Conservation (phyloP, 2,888 invertebrate species). For the Tridacna crocea region DNA sequence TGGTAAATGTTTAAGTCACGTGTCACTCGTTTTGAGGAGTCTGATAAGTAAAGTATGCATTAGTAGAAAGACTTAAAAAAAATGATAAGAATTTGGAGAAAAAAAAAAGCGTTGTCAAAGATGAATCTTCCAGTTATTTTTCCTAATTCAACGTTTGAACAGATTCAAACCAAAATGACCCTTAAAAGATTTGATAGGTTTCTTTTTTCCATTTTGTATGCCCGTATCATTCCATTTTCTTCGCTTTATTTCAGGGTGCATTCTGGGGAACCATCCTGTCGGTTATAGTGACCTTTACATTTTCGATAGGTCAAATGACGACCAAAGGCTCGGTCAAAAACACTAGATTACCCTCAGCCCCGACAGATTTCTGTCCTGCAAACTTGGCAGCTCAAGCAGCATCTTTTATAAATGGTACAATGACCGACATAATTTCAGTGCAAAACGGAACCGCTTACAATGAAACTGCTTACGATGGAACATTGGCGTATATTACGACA, state of each 20-base stretch:
- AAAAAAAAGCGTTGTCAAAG: too few relatives aligned
- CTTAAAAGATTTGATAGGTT: too few relatives aligned
- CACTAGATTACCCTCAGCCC: constrained; percentile 57
- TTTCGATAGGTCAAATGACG: constrained; percentile 56
- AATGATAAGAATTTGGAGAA: too few relatives aligned
- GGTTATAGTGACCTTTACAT: constrained; percentile 43
- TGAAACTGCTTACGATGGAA: constrained; percentile 13
- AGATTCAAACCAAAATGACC: too few relatives aligned
- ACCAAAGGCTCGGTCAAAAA: constrained; percentile 56
- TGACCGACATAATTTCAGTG: constrained; percentile 15
- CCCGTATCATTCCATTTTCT: too few relatives aligned
- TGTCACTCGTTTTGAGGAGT: too few relatives aligned
- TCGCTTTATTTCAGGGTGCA: constrained; percentile 50
- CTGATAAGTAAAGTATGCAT: too few relatives aligned
- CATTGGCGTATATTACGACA: constrained; percentile 15
- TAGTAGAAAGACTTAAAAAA: too few relatives aligned
- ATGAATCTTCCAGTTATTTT: too few relatives aligned
- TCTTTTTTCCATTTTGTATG: too few relatives aligned
- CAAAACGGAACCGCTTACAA: neutral
- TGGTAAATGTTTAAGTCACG: too few relatives aligned
- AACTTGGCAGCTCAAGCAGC: neutral
- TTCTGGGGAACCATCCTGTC: constrained; percentile 52
- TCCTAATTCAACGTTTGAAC: too few relatives aligned
- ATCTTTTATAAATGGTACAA: neutral
- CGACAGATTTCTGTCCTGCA: constrained; percentile 55